phyloP scores from a whole-genome alignment of 2,797 vertebrate species.

The Vireo griseus region DNA sequence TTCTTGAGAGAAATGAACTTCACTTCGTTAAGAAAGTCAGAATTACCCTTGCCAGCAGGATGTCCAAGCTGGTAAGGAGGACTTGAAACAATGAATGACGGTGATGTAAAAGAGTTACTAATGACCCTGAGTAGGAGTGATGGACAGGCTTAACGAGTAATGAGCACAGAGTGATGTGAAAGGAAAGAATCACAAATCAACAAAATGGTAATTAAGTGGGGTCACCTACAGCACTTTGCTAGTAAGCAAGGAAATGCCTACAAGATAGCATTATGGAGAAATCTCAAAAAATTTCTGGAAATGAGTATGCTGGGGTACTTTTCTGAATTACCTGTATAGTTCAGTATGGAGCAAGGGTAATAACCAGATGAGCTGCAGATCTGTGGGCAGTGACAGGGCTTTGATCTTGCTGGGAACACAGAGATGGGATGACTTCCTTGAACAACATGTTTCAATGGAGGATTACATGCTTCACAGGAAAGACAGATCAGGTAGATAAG shows the following conservation, averaged over 20 bases:
- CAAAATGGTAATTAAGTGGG: not conserved
- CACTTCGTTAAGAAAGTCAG: not conserved
- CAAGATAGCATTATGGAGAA: not conserved
- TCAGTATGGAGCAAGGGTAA: not conserved
- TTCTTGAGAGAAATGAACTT: not conserved
- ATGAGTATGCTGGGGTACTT: not conserved
- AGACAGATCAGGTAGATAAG: not conserved
- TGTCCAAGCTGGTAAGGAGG: not conserved
- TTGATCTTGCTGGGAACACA: not conserved
- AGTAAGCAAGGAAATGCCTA: not conserved
- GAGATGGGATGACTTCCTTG: not conserved
- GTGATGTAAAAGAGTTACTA: not conserved
- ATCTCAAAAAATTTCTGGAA: not conserved
- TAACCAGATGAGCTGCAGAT: not conserved
- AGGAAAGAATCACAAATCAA: not conserved
- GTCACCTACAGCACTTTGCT: fast-evolving
- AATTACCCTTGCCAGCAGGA: not conserved
- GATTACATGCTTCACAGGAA: not conserved
- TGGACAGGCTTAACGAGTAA: not conserved
- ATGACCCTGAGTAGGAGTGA: not conserved
- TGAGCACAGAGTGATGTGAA: not conserved
- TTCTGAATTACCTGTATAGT: not conserved
- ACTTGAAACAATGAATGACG: not conserved
- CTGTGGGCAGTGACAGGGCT: not conserved
- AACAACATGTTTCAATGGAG: not conserved